Base-by-base conservation (phyloP, 2,797 vertebrate genomes). In the Chelon labrosus region DNA sequence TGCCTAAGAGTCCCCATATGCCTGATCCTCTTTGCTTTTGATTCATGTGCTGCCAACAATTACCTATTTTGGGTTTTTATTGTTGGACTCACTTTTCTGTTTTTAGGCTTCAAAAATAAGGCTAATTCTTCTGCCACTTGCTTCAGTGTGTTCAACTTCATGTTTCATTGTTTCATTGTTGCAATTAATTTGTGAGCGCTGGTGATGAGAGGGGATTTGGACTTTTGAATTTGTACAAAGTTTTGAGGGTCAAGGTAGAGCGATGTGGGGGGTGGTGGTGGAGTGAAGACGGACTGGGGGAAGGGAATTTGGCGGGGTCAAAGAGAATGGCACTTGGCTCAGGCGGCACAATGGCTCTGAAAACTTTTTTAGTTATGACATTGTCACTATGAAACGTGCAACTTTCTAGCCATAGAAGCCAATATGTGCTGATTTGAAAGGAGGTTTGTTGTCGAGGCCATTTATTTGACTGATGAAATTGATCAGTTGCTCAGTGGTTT, bases 181-280 rank as follows among this genome's bases (percentile, higher is more conserved):
- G 75, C 77, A 83, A 82, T 90, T 86, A 77, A 85, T 79, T 83
- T 27, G 86, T 85, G 74, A 85, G 83, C 38, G 12, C 52, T 65
- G 83, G 84, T 73, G 60, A 75, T 13, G 17, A 80, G 73, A 72
- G 8, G 25, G 90, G 95, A 94, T 96, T 96, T 96, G 93, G 96
- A 94, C 89, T 88, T 88, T 81, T 93, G 91, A 94, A 94, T 95
- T 93, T 90, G 92, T 89, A 78, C 92, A 69, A 82, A 94, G 91
- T 92, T 88, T 77, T 90, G 69, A 85, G 94, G 96, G 95, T 94
- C 95, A 96, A 93, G 95, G 95, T 96, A 95, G 93, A 82, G 82
- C 64, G 87, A 79, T 62, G 37, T 20, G 12, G 42, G 42, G 38
- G 20, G 56, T 7, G 44, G 16, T 14, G 66, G 72, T 76, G 76